Percentiles rank a stretch among this genome's conserved stretches.
These are phyloP conservation scores for Mastacembelus armatus DNA, from an alignment of 2,797 vertebrate genomes.

Conservation along the genomic window DNA sequence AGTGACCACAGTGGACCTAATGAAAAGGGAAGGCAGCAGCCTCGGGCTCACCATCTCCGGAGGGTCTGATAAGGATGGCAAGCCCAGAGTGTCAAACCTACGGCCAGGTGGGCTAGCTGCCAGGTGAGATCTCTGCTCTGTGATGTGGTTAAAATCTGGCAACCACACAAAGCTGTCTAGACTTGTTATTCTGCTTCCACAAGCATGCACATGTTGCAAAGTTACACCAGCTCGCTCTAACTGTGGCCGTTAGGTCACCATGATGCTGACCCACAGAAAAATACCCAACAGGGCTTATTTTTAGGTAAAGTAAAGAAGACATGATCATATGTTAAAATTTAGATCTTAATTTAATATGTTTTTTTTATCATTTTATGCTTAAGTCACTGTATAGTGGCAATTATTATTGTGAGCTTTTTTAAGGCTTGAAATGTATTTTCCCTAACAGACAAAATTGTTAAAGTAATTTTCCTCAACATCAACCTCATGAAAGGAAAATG, in stretches of 20 bases:
- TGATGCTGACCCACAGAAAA: slow-evolving; percentile 16
- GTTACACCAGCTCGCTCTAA: slow-evolving; percentile 24
- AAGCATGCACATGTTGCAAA: slow-evolving; percentile 37
- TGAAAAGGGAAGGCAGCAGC: slow-evolving; percentile 96
- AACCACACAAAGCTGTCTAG: slow-evolving; percentile 53
- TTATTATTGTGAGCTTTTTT: slow-evolving; percentile 15
- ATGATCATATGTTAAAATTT: background rate
- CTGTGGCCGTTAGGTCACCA: slow-evolving; percentile 54
- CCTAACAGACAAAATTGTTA: slow-evolving; percentile 19
- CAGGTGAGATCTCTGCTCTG: slow-evolving; percentile 87
- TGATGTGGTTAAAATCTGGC: slow-evolving; percentile 53
- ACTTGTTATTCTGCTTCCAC: slow-evolving; percentile 44
- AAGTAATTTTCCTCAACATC: slow-evolving; percentile 34
- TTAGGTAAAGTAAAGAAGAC: background rate
- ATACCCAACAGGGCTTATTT: background rate
- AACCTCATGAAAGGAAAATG: slow-evolving; percentile 41
- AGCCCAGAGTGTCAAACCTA: slow-evolving; percentile 95
- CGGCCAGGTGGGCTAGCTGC: slow-evolving; percentile 94
- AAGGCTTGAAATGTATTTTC: too few relatives aligned
- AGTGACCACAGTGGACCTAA: slow-evolving; percentile 95
- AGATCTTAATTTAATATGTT: background rate
- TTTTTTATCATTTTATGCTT: background rate
- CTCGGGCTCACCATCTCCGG: slow-evolving; percentile 98
- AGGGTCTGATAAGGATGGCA: slow-evolving; percentile 97
- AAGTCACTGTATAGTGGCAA: slow-evolving; percentile 5